Evolutionary conservation across 2,888 invertebrate genomes (phyloP).

Genomic region (Leucophenga montana): DNA sequence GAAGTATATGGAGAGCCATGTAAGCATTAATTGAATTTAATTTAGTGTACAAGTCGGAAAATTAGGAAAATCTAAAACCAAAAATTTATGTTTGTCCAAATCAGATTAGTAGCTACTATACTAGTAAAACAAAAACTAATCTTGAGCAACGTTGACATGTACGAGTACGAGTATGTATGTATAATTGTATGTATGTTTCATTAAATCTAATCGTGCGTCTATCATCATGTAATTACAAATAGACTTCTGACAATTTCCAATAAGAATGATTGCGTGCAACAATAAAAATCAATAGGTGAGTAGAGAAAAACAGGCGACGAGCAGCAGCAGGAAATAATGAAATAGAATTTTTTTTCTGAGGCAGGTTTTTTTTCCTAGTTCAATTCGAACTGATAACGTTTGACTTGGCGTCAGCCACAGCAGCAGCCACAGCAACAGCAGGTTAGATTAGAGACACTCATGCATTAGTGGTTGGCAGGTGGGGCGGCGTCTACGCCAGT

Average conservation of each 20-base stretch:
- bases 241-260: conserved; percentile 31
- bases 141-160: conserved; percentile 36
- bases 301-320: conserved; percentile 48
- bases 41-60: conserved; percentile 49
- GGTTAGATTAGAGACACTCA: not conserved
- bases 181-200: conserved; percentile 22
- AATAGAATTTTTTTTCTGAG: conserved; percentile 43
- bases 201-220: conserved; percentile 63
- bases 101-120: conserved; percentile 52
- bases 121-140: conserved; percentile 40
- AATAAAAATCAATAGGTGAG: conserved; percentile 33
- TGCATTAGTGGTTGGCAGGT: conserved; percentile 11
- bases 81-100: conserved; percentile 46
- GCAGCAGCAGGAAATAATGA: conserved; percentile 54
- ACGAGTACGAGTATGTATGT: conserved; percentile 24
- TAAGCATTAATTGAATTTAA: conserved; percentile 55
- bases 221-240: conserved; percentile 65
- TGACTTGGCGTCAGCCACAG: conserved; percentile 19
- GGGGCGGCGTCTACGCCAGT: conserved; percentile 33
- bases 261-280: conserved; percentile 30
- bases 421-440: not conserved
- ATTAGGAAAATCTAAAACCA: conserved; percentile 53
- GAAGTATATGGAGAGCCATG: conserved; percentile 21
- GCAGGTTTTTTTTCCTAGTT: conserved; percentile 9
- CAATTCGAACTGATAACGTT: not conserved